phyloP scores from a whole-genome alignment of 2,888 invertebrate genomes.

The Agonum fuliginosum region DNA sequence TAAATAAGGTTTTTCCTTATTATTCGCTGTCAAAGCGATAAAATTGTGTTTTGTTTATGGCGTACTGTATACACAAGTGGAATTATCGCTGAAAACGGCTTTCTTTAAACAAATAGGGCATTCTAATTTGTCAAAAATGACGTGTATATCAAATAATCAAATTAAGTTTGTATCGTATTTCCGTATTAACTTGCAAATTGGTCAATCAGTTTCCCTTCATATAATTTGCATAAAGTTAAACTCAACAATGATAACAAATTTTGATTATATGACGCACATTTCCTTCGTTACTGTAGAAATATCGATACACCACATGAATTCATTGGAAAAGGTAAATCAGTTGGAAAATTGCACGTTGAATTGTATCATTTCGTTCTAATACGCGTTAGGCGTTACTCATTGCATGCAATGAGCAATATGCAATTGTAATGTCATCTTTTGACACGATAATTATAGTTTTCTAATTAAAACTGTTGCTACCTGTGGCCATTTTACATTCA shows the following conservation, averaged over 20 bases:
- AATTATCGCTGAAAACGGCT: too few relatives aligned
- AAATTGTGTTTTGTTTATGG: too few relatives aligned
- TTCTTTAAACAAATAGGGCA: too few relatives aligned
- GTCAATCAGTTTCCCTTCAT: not conserved
- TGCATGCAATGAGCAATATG: not conserved
- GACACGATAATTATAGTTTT: slow-evolving; percentile 17
- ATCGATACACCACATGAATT: not conserved
- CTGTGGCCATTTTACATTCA: not conserved
- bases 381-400: not conserved
- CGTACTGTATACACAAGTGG: too few relatives aligned
- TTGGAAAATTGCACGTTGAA: slow-evolving; percentile 15
- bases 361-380: slow-evolving; percentile 1
- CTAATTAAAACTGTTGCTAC: slow-evolving; percentile 6
- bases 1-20: too few relatives aligned
- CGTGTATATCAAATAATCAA: not conserved
- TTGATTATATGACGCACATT: slow-evolving; percentile 17
- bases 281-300: slow-evolving; percentile 9
- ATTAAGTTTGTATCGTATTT: not conserved
- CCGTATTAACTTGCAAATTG: not conserved
- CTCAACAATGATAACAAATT: slow-evolving; percentile 4
- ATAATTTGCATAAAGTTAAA: not conserved
- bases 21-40: too few relatives aligned
- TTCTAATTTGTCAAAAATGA: too few relatives aligned
- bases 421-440: slow-evolving; percentile 2
- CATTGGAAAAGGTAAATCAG: slow-evolving; percentile 13